Evolutionary conservation across 2,113 vertebrate species (phyloP).

Genomic region (Morone saxatilis): DNA sequence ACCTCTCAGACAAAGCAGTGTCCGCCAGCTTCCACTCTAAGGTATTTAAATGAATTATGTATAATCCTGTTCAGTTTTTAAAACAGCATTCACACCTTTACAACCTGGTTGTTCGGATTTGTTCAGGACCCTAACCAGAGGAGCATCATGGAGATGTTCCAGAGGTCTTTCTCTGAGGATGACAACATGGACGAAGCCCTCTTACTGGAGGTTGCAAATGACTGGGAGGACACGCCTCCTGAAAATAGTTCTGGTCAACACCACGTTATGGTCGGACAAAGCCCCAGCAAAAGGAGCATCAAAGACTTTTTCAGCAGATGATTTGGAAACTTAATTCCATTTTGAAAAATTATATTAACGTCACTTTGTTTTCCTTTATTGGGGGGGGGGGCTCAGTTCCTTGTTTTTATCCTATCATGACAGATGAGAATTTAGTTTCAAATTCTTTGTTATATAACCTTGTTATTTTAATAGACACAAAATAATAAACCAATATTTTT

Average conservation of each 20-base stretch:
- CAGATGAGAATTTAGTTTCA: neutral
- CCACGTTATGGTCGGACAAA: slow-evolving; percentile 51
- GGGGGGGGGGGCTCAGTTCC: neutral
- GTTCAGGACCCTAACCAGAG: slow-evolving; percentile 86
- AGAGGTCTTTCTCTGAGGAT: slow-evolving; percentile 86
- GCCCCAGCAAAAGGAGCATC: slow-evolving; percentile 73
- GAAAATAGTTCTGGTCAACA: slow-evolving; percentile 38
- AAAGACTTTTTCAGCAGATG: slow-evolving; percentile 71
- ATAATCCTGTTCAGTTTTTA: neutral
- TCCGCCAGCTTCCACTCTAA: slow-evolving; percentile 87
- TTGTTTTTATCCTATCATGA: slow-evolving; percentile 61
- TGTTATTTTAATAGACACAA: neutral
- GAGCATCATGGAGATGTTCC: slow-evolving; percentile 90
- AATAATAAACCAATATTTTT: slow-evolving; percentile 18
- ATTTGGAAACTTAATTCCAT: neutral
- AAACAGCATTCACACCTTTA: neutral
- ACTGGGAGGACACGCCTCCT: slow-evolving; percentile 79
- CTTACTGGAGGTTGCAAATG: slow-evolving; percentile 82
- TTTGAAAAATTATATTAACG: neutral
- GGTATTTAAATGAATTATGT: slow-evolving; percentile 64
- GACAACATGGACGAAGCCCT: slow-evolving; percentile 81
- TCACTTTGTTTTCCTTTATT: neutral
- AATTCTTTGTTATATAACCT: neutral
- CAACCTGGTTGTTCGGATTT: slow-evolving; percentile 20
- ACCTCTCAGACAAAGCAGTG: slow-evolving; percentile 89